Evolutionary conservation across 1,140 invertebrate species (phyloP), one percentile per base, ranked within the genome.

Genomic region (Drosophila kohkoa): DNA sequence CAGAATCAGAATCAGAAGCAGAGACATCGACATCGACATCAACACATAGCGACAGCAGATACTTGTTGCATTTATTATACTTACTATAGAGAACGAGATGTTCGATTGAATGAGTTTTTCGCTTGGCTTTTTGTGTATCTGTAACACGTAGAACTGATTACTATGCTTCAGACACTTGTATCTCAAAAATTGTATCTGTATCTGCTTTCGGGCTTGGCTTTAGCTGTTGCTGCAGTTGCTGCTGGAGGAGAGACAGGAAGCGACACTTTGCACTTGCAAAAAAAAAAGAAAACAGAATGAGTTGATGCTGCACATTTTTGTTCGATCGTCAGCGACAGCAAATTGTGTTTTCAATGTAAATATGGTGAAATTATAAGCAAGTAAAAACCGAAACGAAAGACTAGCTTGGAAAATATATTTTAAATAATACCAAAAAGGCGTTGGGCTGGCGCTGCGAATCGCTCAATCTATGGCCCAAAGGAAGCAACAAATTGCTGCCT

Each of bases 11-110:
- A 25, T 25, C 20, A 25, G 69, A 58, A 43, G 79, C 70, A 54
- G 63, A 82, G 79, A 82, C 69, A 82, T 69, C 62, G 68, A 77
- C n/a, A 52, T 58, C 81, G 79, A 82, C 68, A 82, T 69, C 62
- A 60, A 77, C n/a, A 64, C 52, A 68, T 43, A 62, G 66, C 66
- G 76, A 38, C 35, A 38, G 35, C 81, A 72, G 83, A 87, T 88
- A 89, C 81, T 88, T 89, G 85, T 89, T 88, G 85, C 85, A 89
- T 89, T 89, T 73, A 89, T 89, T 89, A 90, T 89, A 67, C 62
- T 30, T 3, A 32, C 28, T 82, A 72, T 52, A 43, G 41, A 38
- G 60, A 79, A 70, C 81, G 35, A 38, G 35, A 38, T 38, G 66
- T 81, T 89, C 85, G 85, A 79, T 77, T 89, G 73, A 88, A 80